Base-by-base conservation (phyloP, 2,888 invertebrate species). In the Sympetrum striolatum region DNA sequence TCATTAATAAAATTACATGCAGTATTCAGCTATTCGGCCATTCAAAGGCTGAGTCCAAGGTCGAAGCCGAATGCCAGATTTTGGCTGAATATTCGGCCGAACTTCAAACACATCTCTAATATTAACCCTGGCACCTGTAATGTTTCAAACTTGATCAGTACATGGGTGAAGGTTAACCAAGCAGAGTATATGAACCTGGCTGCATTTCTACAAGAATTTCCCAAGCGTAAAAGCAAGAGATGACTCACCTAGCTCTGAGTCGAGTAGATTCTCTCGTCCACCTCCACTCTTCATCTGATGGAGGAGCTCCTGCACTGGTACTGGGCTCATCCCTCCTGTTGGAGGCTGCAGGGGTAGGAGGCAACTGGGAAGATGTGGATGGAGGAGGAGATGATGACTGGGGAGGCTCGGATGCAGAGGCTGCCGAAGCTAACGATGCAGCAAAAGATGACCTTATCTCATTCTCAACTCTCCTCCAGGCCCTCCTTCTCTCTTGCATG, bases 251-350 rank as follows among this genome's bases (percentile, higher is more conserved):
- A 3, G 93, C 93, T 91, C 92, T 91, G 5, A 92, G 91, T 31
- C 92, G 91, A 4, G 92, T 92, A 0, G 92, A 91, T 91, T 93
- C 93, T 10, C 92, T 91, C 6, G 92, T 92, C 60, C 92, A 92
- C 90, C 93, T 31, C 90, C 90, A 91, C 80, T 91, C 91, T 91
- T 92, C 58, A 91, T 91, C 90, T 91, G 92, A 31, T 90, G 91
- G 48, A 18, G 91, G 91, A 37, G 90, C 91, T 22, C 92, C 92
- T 14, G 91, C 90, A 18, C 90, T 90, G 73, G 91, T 90, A 39
- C 91, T 90, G 1, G 91, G 81, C 12, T 91, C 91, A n/a, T 92
- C 91, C 35, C 90, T 91, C 35, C 91, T 92, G n/a, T 91, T 91
- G 14, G 91, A 91, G 91, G 4, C 53, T 0, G 86, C 58, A 35